phyloP scores from a whole-genome alignment of 2,797 vertebrate genomes.

The Cryptoprocta ferox region DNA sequence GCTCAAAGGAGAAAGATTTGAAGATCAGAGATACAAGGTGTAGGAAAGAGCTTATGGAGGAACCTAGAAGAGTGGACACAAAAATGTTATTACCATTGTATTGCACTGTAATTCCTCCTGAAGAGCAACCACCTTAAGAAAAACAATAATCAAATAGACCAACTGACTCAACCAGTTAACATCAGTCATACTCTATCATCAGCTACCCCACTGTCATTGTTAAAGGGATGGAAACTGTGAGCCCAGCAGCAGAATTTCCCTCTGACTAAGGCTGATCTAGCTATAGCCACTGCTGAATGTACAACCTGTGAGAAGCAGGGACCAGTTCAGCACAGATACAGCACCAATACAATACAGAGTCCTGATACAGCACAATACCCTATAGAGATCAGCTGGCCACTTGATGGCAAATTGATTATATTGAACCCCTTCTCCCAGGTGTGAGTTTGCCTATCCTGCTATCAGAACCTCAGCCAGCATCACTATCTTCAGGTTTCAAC shows the following conservation, averaged over 20 bases:
- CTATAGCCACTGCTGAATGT: neutral
- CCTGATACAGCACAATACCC: no score
- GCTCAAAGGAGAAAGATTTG: neutral
- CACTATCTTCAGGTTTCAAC: neutral
- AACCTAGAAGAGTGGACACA: neutral
- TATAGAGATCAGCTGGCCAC: neutral
- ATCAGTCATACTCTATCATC: neutral
- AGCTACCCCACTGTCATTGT: neutral
- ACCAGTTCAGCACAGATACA: neutral
- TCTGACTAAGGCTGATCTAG: neutral
- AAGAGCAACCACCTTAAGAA: neutral
- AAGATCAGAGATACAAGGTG: neutral
- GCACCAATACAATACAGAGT: neutral
- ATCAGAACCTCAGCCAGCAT: neutral
- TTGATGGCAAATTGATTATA: neutral
- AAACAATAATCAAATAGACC: neutral
- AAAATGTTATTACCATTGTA: neutral
- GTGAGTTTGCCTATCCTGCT: neutral
- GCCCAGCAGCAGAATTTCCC: neutral
- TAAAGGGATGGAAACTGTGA: neutral
- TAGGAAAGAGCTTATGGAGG: neutral
- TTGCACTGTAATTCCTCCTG: neutral
- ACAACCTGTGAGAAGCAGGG: neutral
- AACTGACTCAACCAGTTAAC: neutral
- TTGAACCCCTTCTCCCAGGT: neutral